phyloP scores from a whole-genome alignment of 2,888 invertebrate genomes.

The Lomographa bimaculata region DNA sequence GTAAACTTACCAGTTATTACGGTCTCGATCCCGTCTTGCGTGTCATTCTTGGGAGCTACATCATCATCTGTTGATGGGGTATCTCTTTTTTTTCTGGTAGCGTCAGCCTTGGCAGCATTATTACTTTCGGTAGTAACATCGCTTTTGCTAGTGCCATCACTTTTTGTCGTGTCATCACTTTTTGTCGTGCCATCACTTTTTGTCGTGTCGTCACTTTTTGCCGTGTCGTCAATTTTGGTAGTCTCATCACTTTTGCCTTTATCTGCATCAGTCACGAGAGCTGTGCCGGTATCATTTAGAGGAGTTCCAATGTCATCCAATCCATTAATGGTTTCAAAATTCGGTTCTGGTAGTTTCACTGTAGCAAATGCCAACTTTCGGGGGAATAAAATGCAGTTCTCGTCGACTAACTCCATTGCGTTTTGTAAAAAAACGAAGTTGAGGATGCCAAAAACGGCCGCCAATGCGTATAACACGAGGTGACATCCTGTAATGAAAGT shows the following conservation, averaged over 20 bases:
- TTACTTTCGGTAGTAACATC: too few relatives aligned
- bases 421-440: conserved; percentile 69
- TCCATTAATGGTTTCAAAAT: too few relatives aligned
- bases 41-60: conserved; percentile 11
- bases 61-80: conserved; percentile 25
- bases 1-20: conserved; percentile 43
- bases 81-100: conserved; percentile 44
- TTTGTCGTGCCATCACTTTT: too few relatives aligned
- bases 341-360: conserved; percentile 42
- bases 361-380: conserved; percentile 56
- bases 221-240: too few relatives aligned
- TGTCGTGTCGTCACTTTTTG: too few relatives aligned
- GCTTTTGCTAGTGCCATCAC: too few relatives aligned
- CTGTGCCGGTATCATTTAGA: too few relatives aligned
- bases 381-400: conserved; percentile 64
- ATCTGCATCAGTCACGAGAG: too few relatives aligned
- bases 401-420: conserved; percentile 59
- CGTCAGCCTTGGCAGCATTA: conserved; percentile 25
- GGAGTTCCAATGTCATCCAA: too few relatives aligned
- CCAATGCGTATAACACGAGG: conserved; percentile 56
- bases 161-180: too few relatives aligned
- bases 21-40: conserved; percentile 39
- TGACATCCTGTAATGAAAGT: conserved; percentile 64
- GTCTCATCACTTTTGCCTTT: too few relatives aligned
- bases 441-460: conserved; percentile 62